Conservation (phyloP, 2,113 vertebrate species). For the Dryoscopus gambensis region DNA sequence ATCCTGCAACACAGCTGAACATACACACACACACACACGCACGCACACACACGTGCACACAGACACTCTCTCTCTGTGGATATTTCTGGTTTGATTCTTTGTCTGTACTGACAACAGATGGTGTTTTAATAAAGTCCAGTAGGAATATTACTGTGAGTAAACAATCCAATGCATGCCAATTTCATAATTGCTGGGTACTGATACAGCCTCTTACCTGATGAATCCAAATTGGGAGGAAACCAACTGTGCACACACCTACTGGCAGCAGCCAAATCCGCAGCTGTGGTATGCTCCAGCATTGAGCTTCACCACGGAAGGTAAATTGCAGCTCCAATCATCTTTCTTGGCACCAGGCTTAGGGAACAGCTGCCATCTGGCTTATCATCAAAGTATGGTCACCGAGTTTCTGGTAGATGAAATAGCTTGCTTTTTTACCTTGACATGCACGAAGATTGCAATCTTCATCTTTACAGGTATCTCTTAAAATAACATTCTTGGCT, state of each 20-base stretch:
- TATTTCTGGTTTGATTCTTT: conserved; percentile 77
- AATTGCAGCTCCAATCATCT: conserved; percentile 77
- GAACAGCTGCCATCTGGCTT: conserved; percentile 79
- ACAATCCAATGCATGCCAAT: conserved; percentile 95
- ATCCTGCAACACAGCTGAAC: not conserved
- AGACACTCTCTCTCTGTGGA: not conserved
- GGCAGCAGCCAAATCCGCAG: conserved; percentile 91
- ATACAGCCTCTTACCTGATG: conserved; percentile 95
- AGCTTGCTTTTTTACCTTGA: conserved; percentile 67
- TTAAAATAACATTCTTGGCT: conserved; percentile 66
- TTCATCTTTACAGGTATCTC: conserved; percentile 66
- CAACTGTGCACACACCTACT: conserved; percentile 78
- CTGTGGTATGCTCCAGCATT: conserved; percentile 75
- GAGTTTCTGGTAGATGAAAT: conserved; percentile 74
- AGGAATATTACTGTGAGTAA: conserved; percentile 99
- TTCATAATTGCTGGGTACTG: conserved; percentile 99
- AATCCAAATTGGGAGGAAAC: conserved; percentile 81
- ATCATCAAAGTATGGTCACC: conserved; percentile 76
- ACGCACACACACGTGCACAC: not conserved
- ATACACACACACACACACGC: not conserved
- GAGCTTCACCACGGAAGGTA: conserved; percentile 81
- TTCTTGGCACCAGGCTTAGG: conserved; percentile 68
- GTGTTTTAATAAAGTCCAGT: conserved; percentile 99
- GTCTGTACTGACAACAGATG: conserved; percentile 95
- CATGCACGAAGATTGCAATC: conserved; percentile 60